Percentiles rank a stretch among this genome's conserved stretches.
These are phyloP conservation scores for Lasius platythorax DNA, from an alignment of 2,888 invertebrate species.

Conservation along the genomic window DNA sequence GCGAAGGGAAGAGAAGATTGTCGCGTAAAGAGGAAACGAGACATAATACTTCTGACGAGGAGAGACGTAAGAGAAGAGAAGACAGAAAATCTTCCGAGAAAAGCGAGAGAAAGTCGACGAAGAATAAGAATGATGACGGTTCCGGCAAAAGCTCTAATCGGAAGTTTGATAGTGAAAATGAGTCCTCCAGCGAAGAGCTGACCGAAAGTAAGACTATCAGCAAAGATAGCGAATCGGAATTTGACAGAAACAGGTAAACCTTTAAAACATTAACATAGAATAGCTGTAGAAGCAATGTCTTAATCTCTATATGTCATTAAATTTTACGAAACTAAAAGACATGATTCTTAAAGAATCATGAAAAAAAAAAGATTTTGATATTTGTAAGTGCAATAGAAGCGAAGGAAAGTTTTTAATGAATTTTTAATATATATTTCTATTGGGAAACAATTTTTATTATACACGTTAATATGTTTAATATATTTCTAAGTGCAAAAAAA, in stretches of 20 bases:
- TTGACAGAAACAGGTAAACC: slow-evolving; percentile 74
- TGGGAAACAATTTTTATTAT: too few species aligned
- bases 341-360: too few species aligned
- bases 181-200: slow-evolving; percentile 73
- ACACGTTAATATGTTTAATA: neutral
- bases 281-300: too few species aligned
- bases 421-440: neutral
- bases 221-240: slow-evolving; percentile 76
- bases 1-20: slow-evolving; percentile 73
- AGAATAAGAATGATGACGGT: slow-evolving; percentile 66
- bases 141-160: slow-evolving; percentile 73
- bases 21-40: slow-evolving; percentile 70
- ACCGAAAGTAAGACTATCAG: slow-evolving; percentile 70
- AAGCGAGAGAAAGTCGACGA: slow-evolving; percentile 57
- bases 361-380: neutral
- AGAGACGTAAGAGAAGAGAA: slow-evolving; percentile 58
- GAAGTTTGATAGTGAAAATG: slow-evolving; percentile 74
- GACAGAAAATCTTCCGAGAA: slow-evolving; percentile 64
- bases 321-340: neutral
- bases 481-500: neutral
- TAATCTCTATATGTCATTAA: neutral
- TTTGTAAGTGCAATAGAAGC: neutral
- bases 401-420: neutral
- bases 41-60: slow-evolving; percentile 68
- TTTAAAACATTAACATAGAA: neutral